Evolutionary conservation across 2,888 invertebrate genomes (phyloP), one percentile per base, ranked within the genome.

Genomic region (Acrobasis consociella): DNA sequence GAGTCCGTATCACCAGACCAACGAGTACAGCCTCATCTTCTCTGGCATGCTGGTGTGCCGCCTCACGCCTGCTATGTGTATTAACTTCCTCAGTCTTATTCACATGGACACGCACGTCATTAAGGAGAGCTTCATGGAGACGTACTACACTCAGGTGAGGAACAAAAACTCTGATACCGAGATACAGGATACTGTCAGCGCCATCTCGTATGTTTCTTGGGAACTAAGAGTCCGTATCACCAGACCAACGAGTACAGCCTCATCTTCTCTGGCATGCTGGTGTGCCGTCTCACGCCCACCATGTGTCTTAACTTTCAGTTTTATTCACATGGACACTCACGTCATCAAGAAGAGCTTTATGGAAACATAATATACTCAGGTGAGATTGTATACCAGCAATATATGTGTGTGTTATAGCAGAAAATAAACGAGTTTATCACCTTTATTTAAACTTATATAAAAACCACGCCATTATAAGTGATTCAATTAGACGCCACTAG

Each of bases 161-260:
- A 22, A 22, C 22, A 22, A 2, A 22, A 22, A 22, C 22, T 22
- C 22, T 22, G 22, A 22, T 22, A 22, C 3, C 22, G 22, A 22
- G 22, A 22, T 22, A 3, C 2, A 22, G 22, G 22, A 22, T 22
- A 22, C 22, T 22, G 22, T 3, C 22, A 22, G 22, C 22, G 22
- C 22, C 22, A 22, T 22, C 22, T 22, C 22, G 22, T 22, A 3
- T 22, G 22, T 3, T 3, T 22, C 2, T 22, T 22, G 22, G 1
- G 22, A 22, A 22, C 22, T 22, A 22, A 1, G 3, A 22, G 22
- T 2, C 97, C 99, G 0, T 97, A 99, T 83, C 99, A 99, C 86
- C 98, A 98, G 90, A 99, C 99, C 9, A 99, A 99, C 83, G 99
- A 99, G 82, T 99, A 99, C 93, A 99, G 98, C 83, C 95, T 99